Conservation (phyloP, 2,113 vertebrate species). For the Gadus chalcogrammus region DNA sequence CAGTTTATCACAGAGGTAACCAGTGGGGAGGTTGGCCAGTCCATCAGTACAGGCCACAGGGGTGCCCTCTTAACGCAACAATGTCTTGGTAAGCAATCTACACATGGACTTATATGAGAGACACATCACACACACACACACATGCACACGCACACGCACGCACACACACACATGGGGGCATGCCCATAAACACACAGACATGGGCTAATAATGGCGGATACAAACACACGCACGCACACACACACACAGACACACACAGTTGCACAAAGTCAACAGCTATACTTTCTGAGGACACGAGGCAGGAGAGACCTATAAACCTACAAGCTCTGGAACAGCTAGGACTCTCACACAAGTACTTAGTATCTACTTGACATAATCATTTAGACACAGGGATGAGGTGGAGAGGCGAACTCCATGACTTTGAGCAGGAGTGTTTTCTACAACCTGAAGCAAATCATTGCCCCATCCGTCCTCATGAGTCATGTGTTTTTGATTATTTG, state of each 20-base stretch:
- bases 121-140: neutral
- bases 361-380: conserved; percentile 48
- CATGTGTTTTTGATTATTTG: conserved; percentile 9
- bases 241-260: neutral
- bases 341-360: conserved; percentile 45
- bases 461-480: too few species aligned
- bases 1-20: conserved; percentile 50
- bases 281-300: conserved; percentile 13
- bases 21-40: conserved; percentile 33
- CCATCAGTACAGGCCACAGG: conserved; percentile 39
- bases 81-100: conserved; percentile 23
- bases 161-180: too few species aligned
- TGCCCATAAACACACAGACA: too few species aligned
- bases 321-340: conserved; percentile 30
- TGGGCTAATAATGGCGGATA: too few species aligned
- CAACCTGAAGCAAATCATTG: too few species aligned
- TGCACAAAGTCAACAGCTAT: neutral
- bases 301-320: conserved; percentile 11
- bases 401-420: conserved; percentile 36
- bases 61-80: conserved; percentile 24
- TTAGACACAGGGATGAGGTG: conserved; percentile 27
- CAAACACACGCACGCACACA: neutral
- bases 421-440: conserved; percentile 36
- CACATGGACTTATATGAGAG: neutral
- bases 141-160: too few species aligned